A percentile compares a stretch with the other conserved stretches of the same genome.
phyloP scores from a whole-genome alignment of 37 sponge, comb jelly and placozoan species.

The Ianthella basta region DNA sequence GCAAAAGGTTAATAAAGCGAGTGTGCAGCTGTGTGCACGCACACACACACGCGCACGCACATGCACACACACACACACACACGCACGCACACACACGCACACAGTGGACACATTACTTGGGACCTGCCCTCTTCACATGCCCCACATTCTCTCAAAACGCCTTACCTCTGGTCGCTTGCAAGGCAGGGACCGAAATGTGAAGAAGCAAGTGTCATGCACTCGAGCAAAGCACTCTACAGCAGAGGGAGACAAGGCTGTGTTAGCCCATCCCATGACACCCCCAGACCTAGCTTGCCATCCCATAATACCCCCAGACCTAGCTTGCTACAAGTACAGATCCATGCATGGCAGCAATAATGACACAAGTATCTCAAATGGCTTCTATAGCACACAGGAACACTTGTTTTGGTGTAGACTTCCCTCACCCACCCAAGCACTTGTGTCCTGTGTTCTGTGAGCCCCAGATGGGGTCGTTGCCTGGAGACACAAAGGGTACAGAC shows the following conservation, averaged over 20 bases:
- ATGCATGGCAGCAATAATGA: too few species aligned
- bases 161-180: conserved; percentile 9
- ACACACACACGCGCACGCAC: not conserved
- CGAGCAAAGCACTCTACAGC: not conserved
- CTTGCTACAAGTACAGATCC: too few species aligned
- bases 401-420: not conserved
- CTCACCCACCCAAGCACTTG: conserved; percentile 54
- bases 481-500: not conserved
- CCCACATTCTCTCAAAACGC: not conserved
- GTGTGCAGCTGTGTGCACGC: conserved; percentile 29
- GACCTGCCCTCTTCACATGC: too few species aligned
- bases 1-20: too few species aligned
- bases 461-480: conserved; percentile 72
- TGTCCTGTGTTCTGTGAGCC: conserved; percentile 45
- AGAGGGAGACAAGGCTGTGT: not conserved
- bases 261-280: conserved; percentile 24
- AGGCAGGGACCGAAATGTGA: not conserved
- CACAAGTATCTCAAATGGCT: too few species aligned
- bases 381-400: too few species aligned
- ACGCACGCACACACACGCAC: not conserved
- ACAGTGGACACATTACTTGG: too few species aligned
- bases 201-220: not conserved
- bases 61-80: not conserved
- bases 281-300: conserved; percentile 28
- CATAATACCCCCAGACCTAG: conserved; percentile 12